Evolutionary conservation across 1,140 invertebrate genomes (phyloP).

Genomic region (Cydia fagiglandana): DNA sequence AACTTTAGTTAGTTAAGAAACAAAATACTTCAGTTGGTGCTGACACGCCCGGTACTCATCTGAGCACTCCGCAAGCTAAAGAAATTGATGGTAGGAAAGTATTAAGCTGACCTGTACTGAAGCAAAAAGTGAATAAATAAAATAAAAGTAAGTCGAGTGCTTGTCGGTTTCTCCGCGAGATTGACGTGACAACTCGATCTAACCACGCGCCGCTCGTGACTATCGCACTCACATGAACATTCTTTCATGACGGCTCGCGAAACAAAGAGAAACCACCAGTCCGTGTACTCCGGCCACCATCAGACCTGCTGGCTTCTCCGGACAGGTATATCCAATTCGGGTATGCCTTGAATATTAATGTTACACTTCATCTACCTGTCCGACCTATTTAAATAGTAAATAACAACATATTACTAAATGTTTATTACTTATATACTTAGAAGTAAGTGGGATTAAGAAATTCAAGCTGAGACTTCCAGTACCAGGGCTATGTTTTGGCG

Average conservation of each 20-base stretch:
- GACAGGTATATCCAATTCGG: neutral
- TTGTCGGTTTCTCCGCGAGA: conserved; percentile 55
- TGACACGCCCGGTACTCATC: neutral
- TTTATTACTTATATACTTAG: too few species aligned
- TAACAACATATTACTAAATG: too few species aligned
- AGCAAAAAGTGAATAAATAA: conserved; percentile 49
- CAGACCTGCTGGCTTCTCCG: neutral
- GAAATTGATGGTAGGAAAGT: conserved; percentile 32
- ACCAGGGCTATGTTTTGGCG: neutral
- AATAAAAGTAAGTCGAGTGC: conserved; percentile 49
- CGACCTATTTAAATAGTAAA: neutral
- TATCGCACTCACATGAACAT: conserved; percentile 27
- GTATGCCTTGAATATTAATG: conserved; percentile 23
- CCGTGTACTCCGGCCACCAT: neutral
- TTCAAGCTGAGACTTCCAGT: too few species aligned
- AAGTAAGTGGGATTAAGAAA: too few species aligned
- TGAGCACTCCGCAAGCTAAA: neutral
- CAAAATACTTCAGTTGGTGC: neutral
- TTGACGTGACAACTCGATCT: conserved; percentile 58
- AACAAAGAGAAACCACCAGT: conserved; percentile 28
- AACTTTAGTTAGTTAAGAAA: conserved; percentile 16
- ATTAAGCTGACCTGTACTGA: conserved; percentile 31
- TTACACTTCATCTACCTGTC: conserved; percentile 13
- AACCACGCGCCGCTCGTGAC: conserved; percentile 36
- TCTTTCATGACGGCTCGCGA: conserved; percentile 17